Percentiles rank a stretch among this genome's conserved stretches.
Evolutionary conservation across 2,113 vertebrate genomes (phyloP).

Genomic region (Myotis yumanensis): DNA sequence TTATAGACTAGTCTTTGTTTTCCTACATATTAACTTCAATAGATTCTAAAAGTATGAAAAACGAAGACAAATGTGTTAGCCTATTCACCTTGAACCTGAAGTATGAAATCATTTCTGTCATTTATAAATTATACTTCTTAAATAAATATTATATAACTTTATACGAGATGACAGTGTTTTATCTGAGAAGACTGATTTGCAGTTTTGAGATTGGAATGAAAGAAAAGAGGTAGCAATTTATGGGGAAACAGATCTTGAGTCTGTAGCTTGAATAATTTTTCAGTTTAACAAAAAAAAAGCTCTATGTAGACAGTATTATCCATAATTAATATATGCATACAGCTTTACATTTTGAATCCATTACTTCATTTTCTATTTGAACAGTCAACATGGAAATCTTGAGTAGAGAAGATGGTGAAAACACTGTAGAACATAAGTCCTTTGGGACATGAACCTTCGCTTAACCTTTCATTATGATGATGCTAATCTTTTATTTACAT

Average conservation of each 20-base stretch:
- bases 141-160: conserved; percentile 14
- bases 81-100: neutral
- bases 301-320: neutral
- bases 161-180: neutral
- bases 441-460: neutral
- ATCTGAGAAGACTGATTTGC: neutral
- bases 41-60: neutral
- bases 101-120: neutral
- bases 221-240: neutral
- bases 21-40: neutral
- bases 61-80: neutral
- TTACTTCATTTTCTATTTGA: neutral
- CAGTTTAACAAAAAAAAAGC: neutral
- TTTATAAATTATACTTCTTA: neutral
- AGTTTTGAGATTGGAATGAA: neutral
- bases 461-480: conserved; percentile 1
- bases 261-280: neutral
- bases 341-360: neutral
- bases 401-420: neutral
- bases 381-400: neutral
- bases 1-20: neutral
- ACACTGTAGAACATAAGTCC: neutral
- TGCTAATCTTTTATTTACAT: conserved; percentile 44
- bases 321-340: neutral
- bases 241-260: neutral